Evolutionary conservation across 2,888 invertebrate genomes (phyloP).

Genomic region (Ornithoptera priamus): DNA sequence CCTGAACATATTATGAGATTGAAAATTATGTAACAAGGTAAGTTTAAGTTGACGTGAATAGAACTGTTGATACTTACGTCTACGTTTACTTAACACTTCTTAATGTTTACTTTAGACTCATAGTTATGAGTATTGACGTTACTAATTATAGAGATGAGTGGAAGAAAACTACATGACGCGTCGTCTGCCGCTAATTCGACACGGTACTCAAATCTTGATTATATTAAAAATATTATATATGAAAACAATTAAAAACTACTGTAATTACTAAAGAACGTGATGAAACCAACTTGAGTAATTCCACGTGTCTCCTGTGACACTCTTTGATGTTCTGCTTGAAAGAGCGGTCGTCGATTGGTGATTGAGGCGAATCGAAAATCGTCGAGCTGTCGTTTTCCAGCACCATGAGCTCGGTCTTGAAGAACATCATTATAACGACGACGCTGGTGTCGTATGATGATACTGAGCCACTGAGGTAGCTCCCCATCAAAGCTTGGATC

Average conservation of each 20-base stretch:
- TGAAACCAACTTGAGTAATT: conserved; percentile 56
- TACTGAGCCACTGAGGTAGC: conserved; percentile 59
- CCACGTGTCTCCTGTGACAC: conserved; percentile 52
- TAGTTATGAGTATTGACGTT: too few species aligned
- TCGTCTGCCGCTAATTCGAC: too few species aligned
- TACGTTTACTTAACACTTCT: too few species aligned
- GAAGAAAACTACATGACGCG: too few species aligned
- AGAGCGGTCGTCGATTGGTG: conserved; percentile 30
- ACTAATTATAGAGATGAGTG: too few species aligned
- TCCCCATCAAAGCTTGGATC: conserved; percentile 51
- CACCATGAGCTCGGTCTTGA: conserved; percentile 53
- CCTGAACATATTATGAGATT: background rate
- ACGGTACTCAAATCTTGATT: too few species aligned
- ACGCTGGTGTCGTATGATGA: conserved; percentile 58
- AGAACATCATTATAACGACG: conserved; percentile 61
- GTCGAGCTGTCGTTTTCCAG: conserved; percentile 49
- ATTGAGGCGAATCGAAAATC: conserved; percentile 43
- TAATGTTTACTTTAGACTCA: too few species aligned
- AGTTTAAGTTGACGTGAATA: background rate
- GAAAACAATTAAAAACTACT: background rate
- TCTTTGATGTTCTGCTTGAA: conserved; percentile 43
- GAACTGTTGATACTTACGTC: background rate
- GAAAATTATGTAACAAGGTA: too few species aligned
- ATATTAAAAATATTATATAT: too few species aligned
- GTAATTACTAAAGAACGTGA: background rate